phyloP scores from a whole-genome alignment of 1,140 invertebrate species.

The Heliconius nattereri region DNA sequence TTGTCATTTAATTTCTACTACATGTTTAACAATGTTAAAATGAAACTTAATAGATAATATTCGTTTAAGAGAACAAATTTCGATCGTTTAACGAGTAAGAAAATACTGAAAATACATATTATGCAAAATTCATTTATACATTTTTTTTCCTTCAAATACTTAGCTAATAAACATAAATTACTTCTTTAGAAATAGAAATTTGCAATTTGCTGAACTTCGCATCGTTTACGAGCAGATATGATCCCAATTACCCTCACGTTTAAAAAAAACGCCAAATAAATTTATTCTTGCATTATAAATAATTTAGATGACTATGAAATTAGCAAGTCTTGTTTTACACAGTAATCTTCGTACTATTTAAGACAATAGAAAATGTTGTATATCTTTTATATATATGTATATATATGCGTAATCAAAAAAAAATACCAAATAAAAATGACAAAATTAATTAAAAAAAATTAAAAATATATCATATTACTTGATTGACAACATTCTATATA shows the following conservation, averaged over 20 bases:
- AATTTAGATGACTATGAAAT: not conserved
- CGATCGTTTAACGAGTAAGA: not conserved
- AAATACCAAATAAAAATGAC: no score
- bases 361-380: not conserved
- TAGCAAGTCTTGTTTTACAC: not conserved
- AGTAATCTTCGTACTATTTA: not conserved
- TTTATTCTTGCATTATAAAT: not conserved
- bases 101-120: constrained; percentile 1
- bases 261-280: not conserved
- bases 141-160: not conserved
- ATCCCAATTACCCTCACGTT: not conserved
- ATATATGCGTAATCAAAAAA: constrained; percentile 1
- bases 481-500: not conserved
- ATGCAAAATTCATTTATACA: not conserved
- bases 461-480: constrained; percentile 21
- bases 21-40: not conserved
- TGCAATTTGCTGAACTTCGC: not conserved
- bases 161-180: not conserved
- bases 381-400: not conserved
- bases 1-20: not conserved
- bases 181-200: not conserved
- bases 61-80: not conserved
- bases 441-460: not conserved
- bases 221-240: not conserved
- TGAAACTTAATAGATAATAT: not conserved